phyloP scores from a whole-genome alignment of 2,888 invertebrate species.

The Drosophila picticornis region DNA sequence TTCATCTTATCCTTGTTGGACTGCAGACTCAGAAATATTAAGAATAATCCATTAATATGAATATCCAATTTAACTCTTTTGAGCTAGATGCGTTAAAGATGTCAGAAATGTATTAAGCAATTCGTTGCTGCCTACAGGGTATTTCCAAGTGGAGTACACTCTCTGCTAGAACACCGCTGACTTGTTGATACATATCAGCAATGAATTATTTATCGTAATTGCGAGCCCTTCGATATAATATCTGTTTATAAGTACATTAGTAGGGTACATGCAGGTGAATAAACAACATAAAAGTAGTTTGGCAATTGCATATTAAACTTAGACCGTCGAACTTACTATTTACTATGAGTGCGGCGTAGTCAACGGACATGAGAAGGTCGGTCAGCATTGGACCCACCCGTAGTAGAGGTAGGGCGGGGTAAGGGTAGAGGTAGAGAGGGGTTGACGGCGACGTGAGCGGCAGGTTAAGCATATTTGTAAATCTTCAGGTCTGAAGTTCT shows the following conservation, averaged over 20 bases:
- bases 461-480: slow-evolving; percentile 27
- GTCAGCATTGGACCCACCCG: slow-evolving; percentile 15
- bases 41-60: too few species aligned
- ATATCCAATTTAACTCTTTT: neutral
- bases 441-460: slow-evolving; percentile 33
- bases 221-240: slow-evolving; percentile 60
- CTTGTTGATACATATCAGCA: slow-evolving; percentile 27
- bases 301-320: slow-evolving; percentile 45
- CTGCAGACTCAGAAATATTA: too few species aligned
- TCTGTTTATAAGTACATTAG: slow-evolving; percentile 4
- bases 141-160: neutral
- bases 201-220: slow-evolving; percentile 65
- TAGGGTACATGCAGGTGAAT: neutral
- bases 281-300: slow-evolving; percentile 10
- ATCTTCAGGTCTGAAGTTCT: slow-evolving; percentile 30
- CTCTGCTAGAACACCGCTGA: neutral
- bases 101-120: neutral
- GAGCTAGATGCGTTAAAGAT: neutral
- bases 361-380: slow-evolving; percentile 54
- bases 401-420: neutral
- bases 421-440: neutral
- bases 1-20: too few species aligned
- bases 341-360: slow-evolving; percentile 46
- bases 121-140: neutral
- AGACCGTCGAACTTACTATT: slow-evolving; percentile 38